These are phyloP conservation scores for Tetraodon nigroviridis DNA, from an alignment of 2,113 vertebrate species.

Conservation along the genomic window DNA sequence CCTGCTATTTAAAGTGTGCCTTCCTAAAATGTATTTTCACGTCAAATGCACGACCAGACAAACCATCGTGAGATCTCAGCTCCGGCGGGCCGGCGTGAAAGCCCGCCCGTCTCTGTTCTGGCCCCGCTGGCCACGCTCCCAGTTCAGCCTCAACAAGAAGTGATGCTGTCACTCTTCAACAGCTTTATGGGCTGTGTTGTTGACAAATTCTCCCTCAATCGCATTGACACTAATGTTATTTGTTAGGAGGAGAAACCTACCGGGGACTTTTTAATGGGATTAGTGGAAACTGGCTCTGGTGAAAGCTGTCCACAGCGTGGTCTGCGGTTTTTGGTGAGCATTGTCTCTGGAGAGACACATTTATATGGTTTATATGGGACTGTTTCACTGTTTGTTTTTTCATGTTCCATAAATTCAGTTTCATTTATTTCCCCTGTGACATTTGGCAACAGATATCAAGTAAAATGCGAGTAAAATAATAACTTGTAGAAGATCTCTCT, in stretches of 20 bases:
- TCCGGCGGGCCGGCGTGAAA: background rate
- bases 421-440: background rate
- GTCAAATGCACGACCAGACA: background rate
- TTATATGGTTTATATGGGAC: background rate
- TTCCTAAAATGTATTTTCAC: background rate
- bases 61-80: background rate
- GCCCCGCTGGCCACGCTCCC: background rate
- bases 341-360: conserved; percentile 26
- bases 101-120: background rate
- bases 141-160: conserved; percentile 1
- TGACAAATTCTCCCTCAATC: too few species aligned
- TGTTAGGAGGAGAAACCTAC: too few species aligned
- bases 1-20: background rate
- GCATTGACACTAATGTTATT: too few species aligned
- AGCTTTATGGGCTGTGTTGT: background rate
- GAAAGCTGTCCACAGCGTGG: conserved; percentile 26
- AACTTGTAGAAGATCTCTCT: background rate
- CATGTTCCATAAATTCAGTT: conserved; percentile 7
- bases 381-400: conserved; percentile 1
- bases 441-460: conserved; percentile 1
- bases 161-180: background rate
- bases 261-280: background rate
- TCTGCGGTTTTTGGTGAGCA: conserved; percentile 25
- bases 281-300: conserved; percentile 5
- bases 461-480: background rate